phyloP scores from a whole-genome alignment of 2,888 invertebrate genomes.

The Acronicta psi region DNA sequence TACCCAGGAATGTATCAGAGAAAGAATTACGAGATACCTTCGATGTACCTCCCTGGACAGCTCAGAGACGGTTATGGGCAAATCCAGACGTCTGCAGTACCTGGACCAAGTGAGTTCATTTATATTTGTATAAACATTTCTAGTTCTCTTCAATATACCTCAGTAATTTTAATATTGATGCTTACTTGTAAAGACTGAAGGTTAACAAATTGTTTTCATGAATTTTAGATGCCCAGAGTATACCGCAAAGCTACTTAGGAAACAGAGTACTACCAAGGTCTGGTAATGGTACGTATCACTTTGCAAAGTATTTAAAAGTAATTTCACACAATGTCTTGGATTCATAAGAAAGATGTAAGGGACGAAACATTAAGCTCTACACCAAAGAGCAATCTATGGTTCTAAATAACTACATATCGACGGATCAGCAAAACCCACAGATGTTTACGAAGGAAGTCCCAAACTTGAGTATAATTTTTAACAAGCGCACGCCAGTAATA shows the following conservation, averaged over 20 bases:
- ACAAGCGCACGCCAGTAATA: slow-evolving; percentile 61
- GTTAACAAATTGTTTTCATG: neutral
- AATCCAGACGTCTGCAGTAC: slow-evolving; percentile 10
- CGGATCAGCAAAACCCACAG: slow-evolving; percentile 28
- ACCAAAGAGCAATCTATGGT: slow-evolving; percentile 1
- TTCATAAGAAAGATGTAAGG: no score
- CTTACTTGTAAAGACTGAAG: neutral
- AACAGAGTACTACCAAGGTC: slow-evolving; percentile 14
- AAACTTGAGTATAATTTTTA: slow-evolving; percentile 70
- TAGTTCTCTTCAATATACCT: no score
- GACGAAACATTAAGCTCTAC: neutral
- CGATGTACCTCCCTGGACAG: slow-evolving; percentile 29
- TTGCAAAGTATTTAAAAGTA: neutral
- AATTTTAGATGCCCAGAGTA: slow-evolving; percentile 16
- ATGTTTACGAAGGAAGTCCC: slow-evolving; percentile 62
- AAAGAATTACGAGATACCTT: slow-evolving; percentile 31
- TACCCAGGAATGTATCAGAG: slow-evolving; percentile 52
- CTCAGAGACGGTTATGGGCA: slow-evolving; percentile 20
- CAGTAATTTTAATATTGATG: neutral
- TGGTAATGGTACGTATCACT: slow-evolving; percentile 24
- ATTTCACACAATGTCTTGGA: no score
- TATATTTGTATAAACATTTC: neutral
- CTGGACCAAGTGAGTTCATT: slow-evolving; percentile 37
- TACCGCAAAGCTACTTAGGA: slow-evolving; percentile 6
- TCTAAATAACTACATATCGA: slow-evolving; percentile 17